Percentiles rank a stretch among this genome's conserved stretches.
Evolutionary conservation across 1,140 invertebrate genomes (phyloP).

Genomic region (Ephestia elutella): DNA sequence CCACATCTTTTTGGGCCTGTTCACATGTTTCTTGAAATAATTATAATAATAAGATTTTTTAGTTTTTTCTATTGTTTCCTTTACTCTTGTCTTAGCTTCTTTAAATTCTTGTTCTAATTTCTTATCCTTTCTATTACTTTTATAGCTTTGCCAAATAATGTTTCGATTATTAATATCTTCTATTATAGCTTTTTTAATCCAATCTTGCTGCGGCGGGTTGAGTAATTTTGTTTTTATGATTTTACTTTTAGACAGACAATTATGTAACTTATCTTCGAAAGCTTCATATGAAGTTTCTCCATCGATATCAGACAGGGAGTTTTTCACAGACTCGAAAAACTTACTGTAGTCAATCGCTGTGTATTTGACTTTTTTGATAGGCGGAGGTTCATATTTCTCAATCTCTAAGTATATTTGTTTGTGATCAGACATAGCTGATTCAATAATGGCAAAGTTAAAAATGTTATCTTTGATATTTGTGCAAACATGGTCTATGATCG

Average conservation of each 20-base stretch:
- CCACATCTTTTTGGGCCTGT: conserved; percentile 28
- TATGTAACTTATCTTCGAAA: not conserved
- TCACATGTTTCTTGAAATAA: conserved; percentile 12
- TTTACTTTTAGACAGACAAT: not conserved
- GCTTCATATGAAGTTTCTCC: not conserved
- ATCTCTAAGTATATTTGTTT: conserved; percentile 17
- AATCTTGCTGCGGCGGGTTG: not conserved
- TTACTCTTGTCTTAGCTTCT: not conserved
- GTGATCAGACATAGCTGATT: conserved; percentile 19
- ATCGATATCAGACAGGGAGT: not conserved
- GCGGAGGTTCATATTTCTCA: not conserved
- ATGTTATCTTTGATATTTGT: conserved; percentile 17
- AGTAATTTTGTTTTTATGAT: not conserved
- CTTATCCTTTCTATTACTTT: not conserved
- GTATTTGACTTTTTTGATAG: not conserved
- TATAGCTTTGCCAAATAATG: not conserved
- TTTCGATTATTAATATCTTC: not conserved
- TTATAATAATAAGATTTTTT: conserved; percentile 19
- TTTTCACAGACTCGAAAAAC: not conserved
- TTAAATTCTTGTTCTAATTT: not conserved
- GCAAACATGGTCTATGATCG: conserved; percentile 19
- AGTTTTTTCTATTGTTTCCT: not conserved
- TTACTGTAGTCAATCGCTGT: not conserved
- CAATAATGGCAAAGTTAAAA: conserved; percentile 15
- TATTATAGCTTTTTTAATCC: conserved; percentile 1